phyloP scores from a whole-genome alignment of 2,113 vertebrate genomes.

The Talpa occidentalis region DNA sequence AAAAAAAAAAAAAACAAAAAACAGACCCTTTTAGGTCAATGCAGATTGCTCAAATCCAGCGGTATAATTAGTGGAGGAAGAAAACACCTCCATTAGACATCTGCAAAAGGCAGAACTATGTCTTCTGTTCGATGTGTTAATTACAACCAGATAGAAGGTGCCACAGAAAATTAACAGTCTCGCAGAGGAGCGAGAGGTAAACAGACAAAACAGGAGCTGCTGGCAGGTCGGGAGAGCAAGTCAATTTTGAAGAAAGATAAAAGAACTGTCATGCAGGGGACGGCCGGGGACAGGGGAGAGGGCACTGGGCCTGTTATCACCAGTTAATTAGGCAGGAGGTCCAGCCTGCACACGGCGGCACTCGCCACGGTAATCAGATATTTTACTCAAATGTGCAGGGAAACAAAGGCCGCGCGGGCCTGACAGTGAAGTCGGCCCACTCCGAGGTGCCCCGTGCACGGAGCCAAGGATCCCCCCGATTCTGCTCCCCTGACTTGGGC shows the following conservation, averaged over 20 bases:
- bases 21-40: conserved; percentile 72
- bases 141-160: conserved; percentile 87
- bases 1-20: rapidly evolving
- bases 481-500: neutral
- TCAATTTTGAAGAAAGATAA: conserved; percentile 89
- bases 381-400: conserved; percentile 87
- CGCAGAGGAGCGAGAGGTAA: conserved; percentile 86
- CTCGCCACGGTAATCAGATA: conserved; percentile 89
- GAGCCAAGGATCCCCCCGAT: neutral
- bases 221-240: conserved; percentile 88
- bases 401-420: conserved; percentile 83
- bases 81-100: conserved; percentile 85
- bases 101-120: conserved; percentile 81
- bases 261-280: conserved; percentile 88
- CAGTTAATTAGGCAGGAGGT: conserved; percentile 92
- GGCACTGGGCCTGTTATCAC: conserved; percentile 89
- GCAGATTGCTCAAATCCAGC: conserved; percentile 72
- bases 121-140: conserved; percentile 88
- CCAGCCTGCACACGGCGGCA: conserved; percentile 80
- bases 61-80: conserved; percentile 82
- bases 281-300: conserved; percentile 87
- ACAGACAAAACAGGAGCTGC: conserved; percentile 86
- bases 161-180: conserved; percentile 90
- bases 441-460: conserved; percentile 75
- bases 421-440: conserved; percentile 75